Percentiles rank a stretch among this genome's conserved stretches.
These are phyloP conservation scores for Danio choprae DNA, from an alignment of 2,797 vertebrate genomes.

Conservation along the genomic window DNA sequence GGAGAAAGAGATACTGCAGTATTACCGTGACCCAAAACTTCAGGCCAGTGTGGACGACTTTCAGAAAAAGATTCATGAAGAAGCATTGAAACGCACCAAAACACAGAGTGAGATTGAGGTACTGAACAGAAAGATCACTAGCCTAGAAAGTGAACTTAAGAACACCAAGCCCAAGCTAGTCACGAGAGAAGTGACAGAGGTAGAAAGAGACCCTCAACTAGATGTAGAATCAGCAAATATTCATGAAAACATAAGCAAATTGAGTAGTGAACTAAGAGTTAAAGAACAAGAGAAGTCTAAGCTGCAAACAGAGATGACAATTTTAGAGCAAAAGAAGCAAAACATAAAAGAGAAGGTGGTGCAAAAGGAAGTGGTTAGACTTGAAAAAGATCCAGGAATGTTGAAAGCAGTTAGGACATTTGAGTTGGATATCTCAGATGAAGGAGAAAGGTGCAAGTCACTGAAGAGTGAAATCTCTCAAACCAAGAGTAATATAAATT, in stretches of 20 bases:
- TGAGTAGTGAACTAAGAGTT: slow-evolving; percentile 76
- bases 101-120: slow-evolving; percentile 81
- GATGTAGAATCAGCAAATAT: slow-evolving; percentile 83
- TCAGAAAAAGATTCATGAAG: slow-evolving; percentile 78
- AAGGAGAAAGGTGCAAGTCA: slow-evolving; percentile 75
- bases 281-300: slow-evolving; percentile 76
- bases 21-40: slow-evolving; percentile 91
- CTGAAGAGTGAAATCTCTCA: slow-evolving; percentile 81
- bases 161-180: slow-evolving; percentile 82
- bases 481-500: slow-evolving; percentile 82
- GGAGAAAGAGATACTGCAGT: slow-evolving; percentile 91
- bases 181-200: slow-evolving; percentile 94
- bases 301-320: slow-evolving; percentile 82
- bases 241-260: slow-evolving; percentile 78
- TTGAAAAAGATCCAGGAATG: slow-evolving; percentile 90
- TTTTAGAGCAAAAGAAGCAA: slow-evolving; percentile 86
- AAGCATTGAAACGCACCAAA: slow-evolving; percentile 74
- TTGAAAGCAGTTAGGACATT: slow-evolving; percentile 81
- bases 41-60: slow-evolving; percentile 79
- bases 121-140: slow-evolving; percentile 75
- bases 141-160: slow-evolving; percentile 79
- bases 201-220: slow-evolving; percentile 90
- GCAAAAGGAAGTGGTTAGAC: slow-evolving; percentile 90
- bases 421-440: slow-evolving; percentile 83
- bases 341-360: slow-evolving; percentile 88